Base-by-base conservation (phyloP, 2,888 invertebrate species). In the Onthophagus sagittarius region DNA sequence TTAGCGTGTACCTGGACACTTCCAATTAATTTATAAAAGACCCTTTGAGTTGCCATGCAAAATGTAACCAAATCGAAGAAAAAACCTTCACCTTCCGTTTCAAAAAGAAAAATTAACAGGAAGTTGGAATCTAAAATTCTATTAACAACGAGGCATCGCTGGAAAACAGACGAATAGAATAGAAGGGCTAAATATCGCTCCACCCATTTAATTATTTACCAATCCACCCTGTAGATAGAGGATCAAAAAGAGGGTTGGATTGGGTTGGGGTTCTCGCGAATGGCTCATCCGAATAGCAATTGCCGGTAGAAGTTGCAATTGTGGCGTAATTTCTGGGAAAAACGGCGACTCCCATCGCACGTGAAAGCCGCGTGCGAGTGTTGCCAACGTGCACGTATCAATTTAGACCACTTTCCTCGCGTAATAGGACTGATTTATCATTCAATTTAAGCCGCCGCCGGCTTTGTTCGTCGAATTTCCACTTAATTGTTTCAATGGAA, bases 341-440 rank as follows among this genome's bases (percentile, higher is more conserved):
- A 64, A 15, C 9, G 14, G 9, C n/a, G 64, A 64, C 15, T 64
- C 15, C 64, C 64, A 13, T 15, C 15, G 23, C 64, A 64, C 64
- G 64, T 64, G 14, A 64, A 23, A 9, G 13, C 23, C 64, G 64
- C 64, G 23, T 64, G 64, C 62, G 23, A 62, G 62, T 64, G 23
- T 64, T 64, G 64, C 64, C 64, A 64, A 14, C 67, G 31, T 32
- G 13, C 23, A 67, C 67, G 67, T 67, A 67, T 23, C 67, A 67
- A 67, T 67, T 67, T 67, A 67, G 67, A 23, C 67, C 67, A 32
- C 31, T 67, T 67, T 67, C 23, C 67, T n/a, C 67, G n/a, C 15
- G 23, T 67, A 67, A 67, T 67, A 23, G 67, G 67, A 53, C 31
- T 67, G 67, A 67, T 67, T 67, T 31, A 67, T 67, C 67, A 67